Evolutionary conservation across 2,113 vertebrate species (phyloP), one percentile per base, ranked within the genome.

Genomic region (Syngnathus scovelli): DNA sequence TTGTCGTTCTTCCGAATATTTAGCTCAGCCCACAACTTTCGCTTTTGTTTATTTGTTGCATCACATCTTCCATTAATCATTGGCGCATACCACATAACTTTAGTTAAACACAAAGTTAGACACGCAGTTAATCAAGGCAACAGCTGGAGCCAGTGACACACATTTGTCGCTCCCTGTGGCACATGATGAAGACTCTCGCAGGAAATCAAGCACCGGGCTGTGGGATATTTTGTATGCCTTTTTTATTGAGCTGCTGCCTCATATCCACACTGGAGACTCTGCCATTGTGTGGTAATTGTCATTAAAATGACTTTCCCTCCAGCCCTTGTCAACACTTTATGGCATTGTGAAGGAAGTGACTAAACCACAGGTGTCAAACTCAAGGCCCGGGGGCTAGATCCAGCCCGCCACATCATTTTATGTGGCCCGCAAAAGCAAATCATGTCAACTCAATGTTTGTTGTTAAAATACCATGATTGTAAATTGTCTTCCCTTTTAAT

Each of bases 71-170:
- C 37, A 6, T 59, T n/a, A 60, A 59, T 59, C 16, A 36, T 13
- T 60, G 19, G 1, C 5, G 38, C 37, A 38, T 55, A 55, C 21
- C n/a, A 55, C 12, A 38, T 8, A 60, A 60, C 58, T 60, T 60
- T 33, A 18, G 15, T 39, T 60, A 38, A n/a, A 60, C 15, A 0
- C 58, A 36, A 55, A 58, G 55, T 58, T 58, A 16, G 23, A 58
- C 27, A 56, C 55, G 7, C 36, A 37, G 16, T 60, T 60, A 60
- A 60, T 60, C 58, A 60, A 37, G 58, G 16, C 58, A 60, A 60
- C 58, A 60, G 58, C 58, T 60, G 58, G 58, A 60, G 58, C 58
- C 58, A 60, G 37, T 39, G 58, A 60, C 58, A 60, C 58, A 60
- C 4, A 60, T 39, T 38, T 19, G 33, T 38, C 18, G 38, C 36